Conservation (phyloP, 2,888 invertebrate genomes). For the Diogma glabrata region DNA sequence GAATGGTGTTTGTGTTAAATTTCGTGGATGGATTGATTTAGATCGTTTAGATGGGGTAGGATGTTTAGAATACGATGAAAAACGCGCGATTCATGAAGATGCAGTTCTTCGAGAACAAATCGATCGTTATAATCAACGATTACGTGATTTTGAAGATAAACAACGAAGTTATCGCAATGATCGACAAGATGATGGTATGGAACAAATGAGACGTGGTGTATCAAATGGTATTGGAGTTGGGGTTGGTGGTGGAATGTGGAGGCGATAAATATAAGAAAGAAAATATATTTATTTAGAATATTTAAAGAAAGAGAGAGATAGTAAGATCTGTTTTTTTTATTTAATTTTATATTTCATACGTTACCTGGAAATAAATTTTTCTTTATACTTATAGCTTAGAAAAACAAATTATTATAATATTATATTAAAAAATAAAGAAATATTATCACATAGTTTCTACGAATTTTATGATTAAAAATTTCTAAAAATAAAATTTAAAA, state of each 20-base stretch:
- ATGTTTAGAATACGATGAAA: slow-evolving; percentile 85
- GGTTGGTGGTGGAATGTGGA: slow-evolving; percentile 29
- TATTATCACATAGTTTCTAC: too few species aligned
- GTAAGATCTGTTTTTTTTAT: slow-evolving; percentile 1
- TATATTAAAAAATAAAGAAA: too few species aligned
- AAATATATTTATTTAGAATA: background rate
- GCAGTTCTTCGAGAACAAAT: slow-evolving; percentile 80
- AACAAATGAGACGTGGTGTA: slow-evolving; percentile 36
- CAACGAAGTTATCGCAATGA: slow-evolving; percentile 74
- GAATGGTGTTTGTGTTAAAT: slow-evolving; percentile 97
- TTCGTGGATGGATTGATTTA: slow-evolving; percentile 89
- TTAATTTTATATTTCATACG: background rate
- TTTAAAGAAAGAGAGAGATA: slow-evolving; percentile 1
- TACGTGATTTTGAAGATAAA: slow-evolving; percentile 78
- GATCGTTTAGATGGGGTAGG: slow-evolving; percentile 90
- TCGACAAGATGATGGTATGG: slow-evolving; percentile 50
- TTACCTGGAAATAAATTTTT: too few species aligned
- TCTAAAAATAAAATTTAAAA: too few species aligned
- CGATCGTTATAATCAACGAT: slow-evolving; percentile 80
- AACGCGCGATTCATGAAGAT: slow-evolving; percentile 82
- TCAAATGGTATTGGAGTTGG: slow-evolving; percentile 36
- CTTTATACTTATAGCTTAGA: too few species aligned
- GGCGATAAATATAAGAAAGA: slow-evolving; percentile 26
- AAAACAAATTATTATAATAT: too few species aligned
- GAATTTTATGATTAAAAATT: too few species aligned